phyloP scores from a whole-genome alignment of 2,888 invertebrate genomes.

The Eupithecia dodoneata region DNA sequence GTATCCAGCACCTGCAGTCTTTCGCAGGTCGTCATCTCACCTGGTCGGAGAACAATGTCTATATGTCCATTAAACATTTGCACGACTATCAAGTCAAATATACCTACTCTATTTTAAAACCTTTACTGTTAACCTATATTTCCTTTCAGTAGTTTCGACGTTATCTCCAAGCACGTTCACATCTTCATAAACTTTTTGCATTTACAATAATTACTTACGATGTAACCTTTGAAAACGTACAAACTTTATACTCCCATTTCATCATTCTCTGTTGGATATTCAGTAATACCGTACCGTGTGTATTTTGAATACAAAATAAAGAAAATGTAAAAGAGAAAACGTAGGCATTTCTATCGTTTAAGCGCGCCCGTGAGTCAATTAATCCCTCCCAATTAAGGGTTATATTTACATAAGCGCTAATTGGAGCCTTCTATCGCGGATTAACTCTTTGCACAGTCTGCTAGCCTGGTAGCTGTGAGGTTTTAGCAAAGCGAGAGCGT shows the following conservation, averaged over 20 bases:
- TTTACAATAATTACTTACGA: background rate
- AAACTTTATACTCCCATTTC: background rate
- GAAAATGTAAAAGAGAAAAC: slow-evolving; percentile 1
- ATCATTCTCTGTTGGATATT: background rate
- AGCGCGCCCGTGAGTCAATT: slow-evolving; percentile 51
- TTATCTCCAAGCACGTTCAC: background rate
- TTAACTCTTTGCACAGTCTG: slow-evolving; percentile 39
- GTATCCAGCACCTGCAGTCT: no score
- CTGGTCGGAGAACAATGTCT: no score
- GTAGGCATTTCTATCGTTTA: background rate
- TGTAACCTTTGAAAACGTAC: background rate
- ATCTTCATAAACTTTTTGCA: background rate
- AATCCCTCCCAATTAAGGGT: slow-evolving; percentile 67
- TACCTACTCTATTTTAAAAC: no score
- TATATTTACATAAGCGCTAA: slow-evolving; percentile 73
- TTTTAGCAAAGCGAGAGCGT: background rate
- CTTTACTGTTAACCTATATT: no score
- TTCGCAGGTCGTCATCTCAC: no score
- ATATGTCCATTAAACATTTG: no score
- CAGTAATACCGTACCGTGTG: background rate
- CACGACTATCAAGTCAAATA: no score
- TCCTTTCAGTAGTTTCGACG: background rate
- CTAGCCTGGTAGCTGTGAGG: background rate
- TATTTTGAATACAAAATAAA: background rate
- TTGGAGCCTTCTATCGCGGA: slow-evolving; percentile 57